These are phyloP conservation scores for Lytechinus variegatus DNA, from an alignment of 35 echinoderm and acorn worm genomes.

Conservation along the genomic window DNA sequence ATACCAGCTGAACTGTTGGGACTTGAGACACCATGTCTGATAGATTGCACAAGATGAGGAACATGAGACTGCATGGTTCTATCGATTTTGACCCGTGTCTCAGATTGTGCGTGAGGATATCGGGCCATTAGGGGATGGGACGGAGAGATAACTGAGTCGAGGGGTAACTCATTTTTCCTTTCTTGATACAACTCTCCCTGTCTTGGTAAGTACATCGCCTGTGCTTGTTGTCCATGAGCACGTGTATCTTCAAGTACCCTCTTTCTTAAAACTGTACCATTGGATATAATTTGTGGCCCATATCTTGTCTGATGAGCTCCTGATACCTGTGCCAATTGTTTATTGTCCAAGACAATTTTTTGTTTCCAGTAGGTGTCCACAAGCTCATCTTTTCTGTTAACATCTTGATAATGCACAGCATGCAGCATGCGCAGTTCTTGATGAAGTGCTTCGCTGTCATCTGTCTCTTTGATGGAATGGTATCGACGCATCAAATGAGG, in stretches of 20 bases:
- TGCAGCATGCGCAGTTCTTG: slow-evolving; percentile 35
- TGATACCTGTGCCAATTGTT: background rate
- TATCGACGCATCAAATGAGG: background rate
- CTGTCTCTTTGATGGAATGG: background rate
- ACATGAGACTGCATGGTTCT: background rate
- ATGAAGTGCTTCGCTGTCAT: background rate
- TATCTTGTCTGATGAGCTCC: background rate
- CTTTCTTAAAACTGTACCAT: background rate
- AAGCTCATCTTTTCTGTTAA: background rate
- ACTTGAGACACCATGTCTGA: background rate
- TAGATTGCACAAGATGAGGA: background rate
- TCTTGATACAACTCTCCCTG: slow-evolving; percentile 1
- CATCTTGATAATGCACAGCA: slow-evolving; percentile 36
- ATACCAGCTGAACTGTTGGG: background rate
- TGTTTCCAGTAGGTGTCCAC: background rate
- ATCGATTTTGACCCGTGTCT: background rate
- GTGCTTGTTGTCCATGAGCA: background rate
- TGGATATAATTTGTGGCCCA: background rate
- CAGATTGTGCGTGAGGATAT: background rate
- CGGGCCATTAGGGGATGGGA: background rate
- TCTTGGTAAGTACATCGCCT: background rate
- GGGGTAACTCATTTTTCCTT: background rate
- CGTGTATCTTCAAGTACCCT: background rate
- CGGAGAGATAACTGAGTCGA: background rate
- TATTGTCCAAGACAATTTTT: background rate